phyloP scores from a whole-genome alignment of 2,888 invertebrate species.

The Leucoma salicis region DNA sequence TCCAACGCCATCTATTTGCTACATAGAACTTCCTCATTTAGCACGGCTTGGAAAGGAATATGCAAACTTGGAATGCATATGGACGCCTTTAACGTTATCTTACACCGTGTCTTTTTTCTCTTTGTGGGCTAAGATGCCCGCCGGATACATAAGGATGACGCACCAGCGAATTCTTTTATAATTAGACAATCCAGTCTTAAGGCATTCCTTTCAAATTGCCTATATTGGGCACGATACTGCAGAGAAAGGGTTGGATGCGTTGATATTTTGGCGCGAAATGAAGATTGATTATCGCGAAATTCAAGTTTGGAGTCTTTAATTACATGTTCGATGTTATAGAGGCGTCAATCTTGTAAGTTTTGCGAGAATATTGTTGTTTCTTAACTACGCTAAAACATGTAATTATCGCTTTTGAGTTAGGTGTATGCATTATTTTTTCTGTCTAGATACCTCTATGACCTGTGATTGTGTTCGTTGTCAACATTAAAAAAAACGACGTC shows the following conservation, averaged over 20 bases:
- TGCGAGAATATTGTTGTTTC: slow-evolving; percentile 13
- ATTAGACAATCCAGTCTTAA: slow-evolving; percentile 41
- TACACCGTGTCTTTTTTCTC: slow-evolving; percentile 31
- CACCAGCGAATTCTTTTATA: slow-evolving; percentile 50
- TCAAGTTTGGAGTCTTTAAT: slow-evolving; percentile 38
- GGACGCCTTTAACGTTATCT: slow-evolving; percentile 38
- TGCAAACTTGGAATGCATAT: slow-evolving; percentile 33
- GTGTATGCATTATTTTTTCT: too few relatives aligned
- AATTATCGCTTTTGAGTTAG: slow-evolving; percentile 14
- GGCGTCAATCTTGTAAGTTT: slow-evolving; percentile 21
- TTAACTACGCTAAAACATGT: too few relatives aligned
- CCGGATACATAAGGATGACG: slow-evolving; percentile 49
- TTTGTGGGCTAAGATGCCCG: slow-evolving; percentile 35
- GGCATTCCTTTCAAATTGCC: slow-evolving; percentile 39
- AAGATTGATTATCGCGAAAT: slow-evolving; percentile 44
- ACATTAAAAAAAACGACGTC: too few relatives aligned
- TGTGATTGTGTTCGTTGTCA: too few relatives aligned
- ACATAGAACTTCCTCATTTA: slow-evolving; percentile 31
- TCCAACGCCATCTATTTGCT: neutral
- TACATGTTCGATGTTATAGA: slow-evolving; percentile 30
- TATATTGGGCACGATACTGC: slow-evolving; percentile 20
- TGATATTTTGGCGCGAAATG: slow-evolving; percentile 23
- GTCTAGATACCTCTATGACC: too few relatives aligned
- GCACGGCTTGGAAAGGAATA: slow-evolving; percentile 28
- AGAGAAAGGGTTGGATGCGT: slow-evolving; percentile 4